Evolutionary conservation across 2,113 vertebrate species (phyloP).

Genomic region (Sebastes schlegelii): DNA sequence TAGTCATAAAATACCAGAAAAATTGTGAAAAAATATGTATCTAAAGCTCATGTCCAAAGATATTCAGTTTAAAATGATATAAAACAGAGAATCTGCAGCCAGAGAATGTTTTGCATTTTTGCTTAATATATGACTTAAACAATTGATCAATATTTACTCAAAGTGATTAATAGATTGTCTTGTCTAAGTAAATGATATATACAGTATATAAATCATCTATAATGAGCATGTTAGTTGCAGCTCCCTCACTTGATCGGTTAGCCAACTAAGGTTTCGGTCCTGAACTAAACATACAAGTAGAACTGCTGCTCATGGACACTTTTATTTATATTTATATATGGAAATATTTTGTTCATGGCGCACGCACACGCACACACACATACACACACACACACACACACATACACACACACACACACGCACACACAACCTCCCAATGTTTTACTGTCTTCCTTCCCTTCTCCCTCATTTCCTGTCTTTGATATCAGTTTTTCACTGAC

Average conservation of each 20-base stretch:
- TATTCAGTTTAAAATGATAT: not conserved
- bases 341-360: not conserved
- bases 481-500: no score
- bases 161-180: not conserved
- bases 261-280: no score
- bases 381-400: not conserved
- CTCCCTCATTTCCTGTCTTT: no score
- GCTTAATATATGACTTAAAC: not conserved
- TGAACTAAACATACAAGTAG: not conserved
- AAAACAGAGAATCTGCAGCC: not conserved
- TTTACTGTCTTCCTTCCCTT: not conserved
- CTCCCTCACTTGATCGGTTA: no score
- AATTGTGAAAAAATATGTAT: not conserved
- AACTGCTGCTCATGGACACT: not conserved
- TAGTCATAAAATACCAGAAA: not conserved
- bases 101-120: not conserved
- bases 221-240: not conserved
- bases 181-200: not conserved
- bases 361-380: not conserved
- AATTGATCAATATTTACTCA: not conserved
- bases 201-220: not conserved
- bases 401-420: not conserved
- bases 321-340: not conserved
- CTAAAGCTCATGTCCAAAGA: not conserved
- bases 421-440: not conserved